A percentile compares a stretch with the other conserved stretches of the same genome.
phyloP scores from a whole-genome alignment of 2,113 vertebrate genomes.

The Apteryx mantelli region DNA sequence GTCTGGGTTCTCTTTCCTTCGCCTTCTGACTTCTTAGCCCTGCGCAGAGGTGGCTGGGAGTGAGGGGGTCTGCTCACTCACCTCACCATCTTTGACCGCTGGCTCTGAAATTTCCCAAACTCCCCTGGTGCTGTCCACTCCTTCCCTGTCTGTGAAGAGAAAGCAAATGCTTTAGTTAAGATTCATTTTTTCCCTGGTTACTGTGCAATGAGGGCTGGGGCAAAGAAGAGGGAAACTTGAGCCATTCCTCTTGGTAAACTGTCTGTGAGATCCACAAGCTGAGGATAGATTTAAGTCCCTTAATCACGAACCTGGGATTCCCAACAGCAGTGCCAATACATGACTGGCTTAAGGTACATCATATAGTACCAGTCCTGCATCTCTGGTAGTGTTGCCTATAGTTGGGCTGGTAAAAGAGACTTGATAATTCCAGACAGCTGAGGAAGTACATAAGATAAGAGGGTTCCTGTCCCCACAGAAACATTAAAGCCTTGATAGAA shows the following conservation, averaged over 20 bases:
- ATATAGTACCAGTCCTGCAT: neutral
- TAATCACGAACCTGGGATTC: neutral
- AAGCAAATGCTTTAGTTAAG: neutral
- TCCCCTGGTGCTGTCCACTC: conserved; percentile 96
- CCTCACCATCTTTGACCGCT: conserved; percentile 86
- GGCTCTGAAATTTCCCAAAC: conserved; percentile 90
- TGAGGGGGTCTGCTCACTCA: conserved; percentile 68
- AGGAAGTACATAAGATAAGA: neutral
- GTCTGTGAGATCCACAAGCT: neutral
- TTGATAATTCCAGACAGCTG: neutral
- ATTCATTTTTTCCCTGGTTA: neutral
- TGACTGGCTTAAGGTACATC: neutral
- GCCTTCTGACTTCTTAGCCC: neutral
- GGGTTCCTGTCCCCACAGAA: neutral
- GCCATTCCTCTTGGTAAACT: neutral
- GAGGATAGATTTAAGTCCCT: neutral
- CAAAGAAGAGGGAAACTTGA: neutral
- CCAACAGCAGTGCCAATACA: neutral
- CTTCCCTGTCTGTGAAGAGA: conserved; percentile 82
- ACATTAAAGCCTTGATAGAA: neutral
- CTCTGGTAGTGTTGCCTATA: neutral
- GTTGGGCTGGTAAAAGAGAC: neutral
- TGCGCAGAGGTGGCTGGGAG: neutral
- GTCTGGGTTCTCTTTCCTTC: neutral
- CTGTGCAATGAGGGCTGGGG: neutral